Evolutionary conservation across 2,113 vertebrate genomes (phyloP), one percentile per base, ranked within the genome.

Genomic region (Condylura cristata): DNA sequence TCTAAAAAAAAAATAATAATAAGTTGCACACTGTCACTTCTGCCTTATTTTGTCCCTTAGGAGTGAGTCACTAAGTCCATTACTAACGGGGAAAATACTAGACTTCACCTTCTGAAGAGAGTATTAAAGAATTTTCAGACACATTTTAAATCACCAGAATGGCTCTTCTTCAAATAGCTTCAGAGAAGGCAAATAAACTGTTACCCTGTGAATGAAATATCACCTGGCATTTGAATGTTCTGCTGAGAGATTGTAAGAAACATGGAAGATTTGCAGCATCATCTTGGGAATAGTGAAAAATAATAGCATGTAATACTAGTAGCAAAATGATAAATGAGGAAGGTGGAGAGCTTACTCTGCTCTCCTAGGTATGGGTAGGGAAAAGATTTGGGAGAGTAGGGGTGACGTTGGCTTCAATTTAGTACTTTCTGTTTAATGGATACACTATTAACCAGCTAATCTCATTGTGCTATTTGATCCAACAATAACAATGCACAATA

Each of bases 121-220:
- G 48, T n/a, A n/a, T n/a, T n/a, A n/a, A n/a, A n/a, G n/a, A n/a
- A n/a, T n/a, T n/a, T n/a, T n/a, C n/a, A n/a, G 32, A 26, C 8
- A 12, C 34, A 71, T 87, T 78, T 87, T 84, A 79, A 90, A 68
- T 16, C 39, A 74, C 32, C 24, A 28, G 22, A 53, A 32, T 58
- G 16, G 7, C 32, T 91, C 91, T 71, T 26, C 53, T 89, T 87
- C 16, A 24, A 75, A 68, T 48, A 84, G 14, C 39, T 76, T 37
- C 24, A 85, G 39, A 79, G 66, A 82, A 84, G 18, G 39, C 70
- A 94, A 90, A 90, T n/a, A 68, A 94, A 41, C 63, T 66, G 60
- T 79, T 88, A 88, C 5, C 17, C 18, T 51, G 26, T 74, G 13
- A 48, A 51, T 70, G 66, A 86, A 74, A 89, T 37, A 72, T 1